Evolutionary conservation across 2,888 invertebrate species (phyloP).

Genomic region (Spialia ferax): DNA sequence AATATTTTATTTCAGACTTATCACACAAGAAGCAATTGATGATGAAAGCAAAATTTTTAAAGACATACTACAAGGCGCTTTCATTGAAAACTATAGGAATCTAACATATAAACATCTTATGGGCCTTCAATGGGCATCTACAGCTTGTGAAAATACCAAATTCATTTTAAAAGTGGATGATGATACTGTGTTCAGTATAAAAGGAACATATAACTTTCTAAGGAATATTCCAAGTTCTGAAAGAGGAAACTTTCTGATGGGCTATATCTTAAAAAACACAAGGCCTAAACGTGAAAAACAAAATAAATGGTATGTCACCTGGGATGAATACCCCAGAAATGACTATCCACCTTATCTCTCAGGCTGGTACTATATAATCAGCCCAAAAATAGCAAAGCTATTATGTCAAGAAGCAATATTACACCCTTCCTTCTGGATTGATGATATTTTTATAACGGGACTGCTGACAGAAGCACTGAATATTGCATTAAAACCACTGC

Average conservation of each 20-base stretch:
- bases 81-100: conserved; percentile 92
- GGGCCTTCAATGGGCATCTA: conserved; percentile 92
- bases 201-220: conserved; percentile 68
- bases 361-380: conserved; percentile 94
- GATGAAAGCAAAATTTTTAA: conserved; percentile 88
- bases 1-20: conserved; percentile 59
- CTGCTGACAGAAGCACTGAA: conserved; percentile 88
- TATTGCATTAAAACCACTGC: conserved; percentile 86
- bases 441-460: conserved; percentile 95
- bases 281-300: conserved; percentile 88
- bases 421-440: conserved; percentile 95
- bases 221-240: conserved; percentile 48
- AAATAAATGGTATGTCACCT: conserved; percentile 94
- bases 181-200: conserved; percentile 91
- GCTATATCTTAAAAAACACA: conserved; percentile 89
- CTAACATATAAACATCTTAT: conserved; percentile 94
- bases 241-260: conserved; percentile 78
- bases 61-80: conserved; percentile 92
- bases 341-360: conserved; percentile 92
- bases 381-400: conserved; percentile 86
- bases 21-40: conserved; percentile 84
- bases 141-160: conserved; percentile 86
- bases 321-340: conserved; percentile 87
- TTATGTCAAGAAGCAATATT: conserved; percentile 84
- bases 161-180: conserved; percentile 94